Evolutionary conservation across 2,113 vertebrate species (phyloP).

Genomic region (Albula goreensis): DNA sequence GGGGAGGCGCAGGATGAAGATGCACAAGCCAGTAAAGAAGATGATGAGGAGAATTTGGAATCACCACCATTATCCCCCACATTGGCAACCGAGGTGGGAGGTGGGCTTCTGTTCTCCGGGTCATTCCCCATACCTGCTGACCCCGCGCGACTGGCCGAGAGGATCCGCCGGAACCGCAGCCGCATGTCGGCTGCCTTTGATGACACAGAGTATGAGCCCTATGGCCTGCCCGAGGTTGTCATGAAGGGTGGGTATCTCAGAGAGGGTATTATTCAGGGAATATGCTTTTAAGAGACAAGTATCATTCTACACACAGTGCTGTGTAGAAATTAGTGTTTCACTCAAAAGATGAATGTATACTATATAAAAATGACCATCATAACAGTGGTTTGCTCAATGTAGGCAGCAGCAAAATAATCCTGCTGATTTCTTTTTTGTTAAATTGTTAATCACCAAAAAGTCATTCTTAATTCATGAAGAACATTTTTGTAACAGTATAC

Average conservation of each 20-base stretch:
- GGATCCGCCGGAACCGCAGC: constrained; percentile 66
- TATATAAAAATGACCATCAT: not conserved
- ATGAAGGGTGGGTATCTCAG: constrained; percentile 68
- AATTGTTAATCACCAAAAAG: too few species aligned
- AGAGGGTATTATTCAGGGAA: not conserved
- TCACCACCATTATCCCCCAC: constrained; percentile 44
- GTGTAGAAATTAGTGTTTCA: not conserved
- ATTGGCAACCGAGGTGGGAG: not conserved
- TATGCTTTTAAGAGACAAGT: not conserved
- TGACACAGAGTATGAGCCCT: constrained; percentile 77
- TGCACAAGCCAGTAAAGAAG: constrained; percentile 28
- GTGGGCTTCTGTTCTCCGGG: constrained; percentile 52
- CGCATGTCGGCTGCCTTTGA: constrained; percentile 76
- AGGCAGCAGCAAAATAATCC: not conserved
- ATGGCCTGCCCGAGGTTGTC: constrained; percentile 77
- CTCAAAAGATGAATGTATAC: not conserved
- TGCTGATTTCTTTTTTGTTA: too few species aligned
- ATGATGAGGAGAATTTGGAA: constrained; percentile 19
- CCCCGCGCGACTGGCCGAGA: constrained; percentile 68
- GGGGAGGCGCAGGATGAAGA: constrained; percentile 16
- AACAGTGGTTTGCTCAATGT: not conserved
- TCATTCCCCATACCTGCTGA: constrained; percentile 68
- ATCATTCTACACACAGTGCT: not conserved
- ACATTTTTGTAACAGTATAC: too few species aligned
- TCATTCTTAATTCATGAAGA: too few species aligned